phyloP scores from a whole-genome alignment of 1,140 invertebrate genomes.

The Agraylea sexmaculata region DNA sequence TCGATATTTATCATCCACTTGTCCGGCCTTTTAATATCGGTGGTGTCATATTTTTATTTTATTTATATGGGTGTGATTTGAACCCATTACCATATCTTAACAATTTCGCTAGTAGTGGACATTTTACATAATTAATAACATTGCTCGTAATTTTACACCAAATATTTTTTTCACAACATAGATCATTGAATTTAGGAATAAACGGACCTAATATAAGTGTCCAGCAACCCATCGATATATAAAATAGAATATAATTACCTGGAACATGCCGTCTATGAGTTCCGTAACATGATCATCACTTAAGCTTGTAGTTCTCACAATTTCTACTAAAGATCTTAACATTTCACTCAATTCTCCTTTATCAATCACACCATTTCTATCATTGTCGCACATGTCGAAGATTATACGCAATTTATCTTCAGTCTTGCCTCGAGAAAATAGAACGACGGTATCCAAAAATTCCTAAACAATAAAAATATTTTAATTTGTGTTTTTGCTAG shows the following conservation, averaged over 20 bases:
- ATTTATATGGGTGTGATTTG: no score
- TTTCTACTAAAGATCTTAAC: conserved; percentile 86
- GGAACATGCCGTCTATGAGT: conserved; percentile 90
- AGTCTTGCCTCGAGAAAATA: conserved; percentile 82
- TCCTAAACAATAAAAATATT: conserved; percentile 45
- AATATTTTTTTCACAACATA: no score
- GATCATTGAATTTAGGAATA: no score
- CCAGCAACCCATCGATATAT: background rate
- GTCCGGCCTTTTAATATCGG: no score
- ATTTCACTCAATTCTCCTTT: conserved; percentile 91
- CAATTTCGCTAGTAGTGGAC: no score
- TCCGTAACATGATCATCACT: conserved; percentile 84
- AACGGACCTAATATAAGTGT: background rate
- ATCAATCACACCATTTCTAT: conserved; percentile 90
- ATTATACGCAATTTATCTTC: conserved; percentile 95
- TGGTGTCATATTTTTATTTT: no score
- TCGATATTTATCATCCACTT: no score
- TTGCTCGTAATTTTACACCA: no score
- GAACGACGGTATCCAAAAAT: conserved; percentile 90
- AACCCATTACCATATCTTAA: no score
- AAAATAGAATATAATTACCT: conserved; percentile 35
- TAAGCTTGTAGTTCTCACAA: conserved; percentile 81
- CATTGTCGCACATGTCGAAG: conserved; percentile 98
- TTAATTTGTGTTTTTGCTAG: no score
- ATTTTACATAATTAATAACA: no score